Conservation (phyloP, 2,888 invertebrate species). For the Ornithoptera priamus region DNA sequence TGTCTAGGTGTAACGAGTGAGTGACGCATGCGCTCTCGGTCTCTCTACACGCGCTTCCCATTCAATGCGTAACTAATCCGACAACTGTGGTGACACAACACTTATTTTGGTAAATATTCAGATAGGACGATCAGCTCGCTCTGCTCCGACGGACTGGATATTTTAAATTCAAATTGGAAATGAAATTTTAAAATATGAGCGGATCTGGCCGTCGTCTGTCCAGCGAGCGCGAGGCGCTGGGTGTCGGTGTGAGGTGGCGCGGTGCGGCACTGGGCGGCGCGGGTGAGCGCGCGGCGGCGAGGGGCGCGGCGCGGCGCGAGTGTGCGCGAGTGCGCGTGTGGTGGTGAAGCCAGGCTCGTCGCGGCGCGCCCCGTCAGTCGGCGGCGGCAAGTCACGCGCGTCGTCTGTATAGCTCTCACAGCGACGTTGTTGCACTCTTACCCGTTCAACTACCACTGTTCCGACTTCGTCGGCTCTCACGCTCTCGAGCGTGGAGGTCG, state of each 20-base stretch:
- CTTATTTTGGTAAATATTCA: conserved; percentile 66
- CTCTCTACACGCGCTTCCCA: conserved; percentile 63
- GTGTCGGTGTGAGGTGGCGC: conserved; percentile 37
- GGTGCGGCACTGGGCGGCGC: conserved; percentile 51
- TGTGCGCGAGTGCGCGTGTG: conserved; percentile 67
- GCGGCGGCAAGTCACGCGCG: conserved; percentile 77
- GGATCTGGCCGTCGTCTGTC: conserved; percentile 48
- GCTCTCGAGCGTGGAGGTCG: conserved; percentile 74
- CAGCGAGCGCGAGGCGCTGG: conserved; percentile 40
- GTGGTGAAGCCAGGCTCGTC: conserved; percentile 62
- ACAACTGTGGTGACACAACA: conserved; percentile 48
- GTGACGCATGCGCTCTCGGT: conserved; percentile 70
- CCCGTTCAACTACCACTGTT: conserved; percentile 63
- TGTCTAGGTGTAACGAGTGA: conserved; percentile 38
- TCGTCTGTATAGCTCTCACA: conserved; percentile 66
- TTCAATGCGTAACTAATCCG: conserved; percentile 72
- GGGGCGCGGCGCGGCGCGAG: conserved; percentile 56
- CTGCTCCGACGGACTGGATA: conserved; percentile 57
- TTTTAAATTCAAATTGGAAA: conserved; percentile 77
- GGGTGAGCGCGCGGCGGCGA: conserved; percentile 63
- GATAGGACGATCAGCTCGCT: conserved; percentile 51
- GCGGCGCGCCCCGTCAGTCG: conserved; percentile 78
- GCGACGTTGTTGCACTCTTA: conserved; percentile 56
- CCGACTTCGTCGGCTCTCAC: conserved; percentile 70
- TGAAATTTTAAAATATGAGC: conserved; percentile 72